These are phyloP conservation scores for Arbacia lixula DNA, from an alignment of 53 echinoderm and acorn worm species.

Conservation along the genomic window DNA sequence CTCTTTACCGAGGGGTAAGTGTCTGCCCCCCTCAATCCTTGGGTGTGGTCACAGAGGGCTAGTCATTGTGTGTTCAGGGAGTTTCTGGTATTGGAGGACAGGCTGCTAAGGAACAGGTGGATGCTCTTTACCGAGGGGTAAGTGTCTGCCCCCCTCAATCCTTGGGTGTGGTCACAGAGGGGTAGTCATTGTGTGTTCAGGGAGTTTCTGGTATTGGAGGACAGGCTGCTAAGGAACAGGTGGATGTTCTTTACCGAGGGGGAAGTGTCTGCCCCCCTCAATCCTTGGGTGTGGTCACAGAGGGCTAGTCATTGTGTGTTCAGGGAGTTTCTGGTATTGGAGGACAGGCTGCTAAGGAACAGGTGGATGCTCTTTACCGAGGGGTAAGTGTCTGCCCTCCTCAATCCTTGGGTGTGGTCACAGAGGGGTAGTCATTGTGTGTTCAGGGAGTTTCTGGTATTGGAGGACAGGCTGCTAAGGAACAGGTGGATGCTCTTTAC, in stretches of 20 bases:
- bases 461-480: constrained; percentile 86
- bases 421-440: no score
- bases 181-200: constrained; percentile 63
- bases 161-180: no score
- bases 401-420: no score
- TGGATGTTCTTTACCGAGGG: constrained; percentile 81
- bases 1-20: constrained; percentile 85
- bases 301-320: no score
- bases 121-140: constrained; percentile 84
- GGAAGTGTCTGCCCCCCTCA: no score
- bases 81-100: constrained; percentile 92
- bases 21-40: no score
- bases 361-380: constrained; percentile 80
- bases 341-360: constrained; percentile 90
- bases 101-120: constrained; percentile 93
- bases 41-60: no score
- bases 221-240: constrained; percentile 89
- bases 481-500: constrained; percentile 82
- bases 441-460: constrained; percentile 89
- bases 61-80: constrained; percentile 74
- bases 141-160: no score
- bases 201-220: constrained; percentile 96
- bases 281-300: no score
- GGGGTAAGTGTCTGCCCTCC: no score
- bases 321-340: constrained; percentile 97